A percentile compares a stretch with the other conserved stretches of the same genome.
phyloP scores from a whole-genome alignment of 2,888 invertebrate species.

The Nephrotoma guestfalica region DNA sequence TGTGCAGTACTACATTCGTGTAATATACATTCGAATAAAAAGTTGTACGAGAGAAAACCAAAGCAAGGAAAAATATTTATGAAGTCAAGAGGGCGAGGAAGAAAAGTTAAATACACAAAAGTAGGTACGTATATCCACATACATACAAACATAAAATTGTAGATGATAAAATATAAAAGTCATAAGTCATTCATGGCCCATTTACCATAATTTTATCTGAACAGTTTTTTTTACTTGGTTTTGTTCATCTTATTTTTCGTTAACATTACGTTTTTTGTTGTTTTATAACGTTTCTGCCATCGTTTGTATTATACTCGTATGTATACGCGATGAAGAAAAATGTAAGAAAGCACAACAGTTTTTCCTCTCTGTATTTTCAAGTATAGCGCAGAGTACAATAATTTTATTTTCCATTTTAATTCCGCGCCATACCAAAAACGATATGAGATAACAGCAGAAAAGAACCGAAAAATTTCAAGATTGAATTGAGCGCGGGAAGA shows the following conservation, averaged over 20 bases:
- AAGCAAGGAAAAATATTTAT: neutral
- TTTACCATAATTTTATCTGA: slow-evolving; percentile 4
- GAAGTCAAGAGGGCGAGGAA: neutral
- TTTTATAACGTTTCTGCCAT: neutral
- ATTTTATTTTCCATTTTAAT: neutral
- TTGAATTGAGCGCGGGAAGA: neutral
- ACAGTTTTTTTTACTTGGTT: slow-evolving; percentile 1
- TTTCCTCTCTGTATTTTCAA: neutral
- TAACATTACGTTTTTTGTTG: neutral
- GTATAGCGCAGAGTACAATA: neutral
- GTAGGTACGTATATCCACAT: neutral
- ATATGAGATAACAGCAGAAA: neutral
- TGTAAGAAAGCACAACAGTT: neutral
- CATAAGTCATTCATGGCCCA: slow-evolving; percentile 4
- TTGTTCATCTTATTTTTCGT: neutral
- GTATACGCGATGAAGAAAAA: neutral
- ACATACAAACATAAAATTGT: neutral
- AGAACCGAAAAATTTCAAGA: neutral
- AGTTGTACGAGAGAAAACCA: neutral
- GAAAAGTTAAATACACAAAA: neutral
- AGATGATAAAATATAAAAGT: slow-evolving; percentile 4
- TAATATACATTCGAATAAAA: neutral
- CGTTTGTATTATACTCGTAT: neutral
- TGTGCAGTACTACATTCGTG: neutral
- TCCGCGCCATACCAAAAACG: neutral